These are phyloP conservation scores for Trichogramma dendrolimi DNA, from an alignment of 2,888 invertebrate genomes.

Conservation along the genomic window DNA sequence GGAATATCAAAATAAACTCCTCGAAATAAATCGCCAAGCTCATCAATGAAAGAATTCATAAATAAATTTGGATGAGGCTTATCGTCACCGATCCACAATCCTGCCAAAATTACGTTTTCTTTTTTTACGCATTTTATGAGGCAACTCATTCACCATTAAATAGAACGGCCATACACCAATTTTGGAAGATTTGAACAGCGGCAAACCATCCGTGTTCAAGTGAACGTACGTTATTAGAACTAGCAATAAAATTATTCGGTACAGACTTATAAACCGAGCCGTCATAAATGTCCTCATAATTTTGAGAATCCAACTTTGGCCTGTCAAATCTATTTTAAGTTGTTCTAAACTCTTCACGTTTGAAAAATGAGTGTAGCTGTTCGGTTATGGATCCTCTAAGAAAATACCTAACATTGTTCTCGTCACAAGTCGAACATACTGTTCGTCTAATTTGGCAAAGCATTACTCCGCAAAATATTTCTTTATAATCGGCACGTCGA, in stretches of 20 bases:
- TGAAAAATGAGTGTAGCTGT: neutral
- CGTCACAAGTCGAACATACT: neutral
- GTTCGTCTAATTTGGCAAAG: neutral
- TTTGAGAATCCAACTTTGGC: slow-evolving; percentile 11
- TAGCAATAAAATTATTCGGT: slow-evolving; percentile 8
- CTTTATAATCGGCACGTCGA: neutral
- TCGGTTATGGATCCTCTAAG: neutral
- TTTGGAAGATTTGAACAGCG: slow-evolving; percentile 7
- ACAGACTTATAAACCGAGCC: slow-evolving; percentile 21
- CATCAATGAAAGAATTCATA: slow-evolving; percentile 17
- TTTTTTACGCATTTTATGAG: slow-evolving; percentile 15
- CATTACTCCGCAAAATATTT: neutral
- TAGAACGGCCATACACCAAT: slow-evolving; percentile 19
- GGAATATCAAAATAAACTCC: neutral
- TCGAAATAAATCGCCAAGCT: slow-evolving; percentile 9
- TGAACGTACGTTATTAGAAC: slow-evolving; percentile 23
- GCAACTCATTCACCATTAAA: neutral
- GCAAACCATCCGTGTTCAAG: slow-evolving; percentile 18
- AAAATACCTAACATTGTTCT: neutral
- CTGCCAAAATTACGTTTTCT: slow-evolving; percentile 15
- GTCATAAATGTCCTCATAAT: slow-evolving; percentile 28
- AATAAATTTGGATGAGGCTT: slow-evolving; percentile 19
- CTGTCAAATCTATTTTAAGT: slow-evolving; percentile 19
- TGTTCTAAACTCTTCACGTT: neutral
- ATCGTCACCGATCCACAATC: slow-evolving; percentile 17